phyloP scores from a whole-genome alignment of 2,797 vertebrate genomes.

The Cossypha caffra region DNA sequence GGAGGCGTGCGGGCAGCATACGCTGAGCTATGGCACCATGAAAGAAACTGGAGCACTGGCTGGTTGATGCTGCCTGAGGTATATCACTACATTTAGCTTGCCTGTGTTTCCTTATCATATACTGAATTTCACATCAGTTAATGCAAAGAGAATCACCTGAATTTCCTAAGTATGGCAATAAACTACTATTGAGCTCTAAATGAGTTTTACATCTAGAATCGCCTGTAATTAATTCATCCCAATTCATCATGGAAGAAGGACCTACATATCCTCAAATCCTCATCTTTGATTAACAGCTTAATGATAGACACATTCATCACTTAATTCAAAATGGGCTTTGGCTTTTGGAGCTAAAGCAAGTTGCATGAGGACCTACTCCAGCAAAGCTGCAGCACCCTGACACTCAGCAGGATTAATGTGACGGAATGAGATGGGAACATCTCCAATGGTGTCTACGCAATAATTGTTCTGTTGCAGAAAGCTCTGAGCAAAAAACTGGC shows the following conservation, averaged over 20 bases:
- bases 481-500: not conserved
- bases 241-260: not conserved
- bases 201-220: not conserved
- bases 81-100: not conserved
- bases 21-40: fast-evolving
- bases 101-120: not conserved
- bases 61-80: not conserved
- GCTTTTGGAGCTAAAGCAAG: not conserved
- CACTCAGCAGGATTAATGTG: not conserved
- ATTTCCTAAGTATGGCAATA: not conserved
- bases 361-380: not conserved
- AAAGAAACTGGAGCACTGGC: not conserved
- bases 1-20: fast-evolving
- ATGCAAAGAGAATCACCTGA: not conserved
- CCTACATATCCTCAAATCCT: not conserved
- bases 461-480: not conserved
- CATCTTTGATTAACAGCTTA: not conserved
- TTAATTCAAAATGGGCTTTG: not conserved
- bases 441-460: not conserved
- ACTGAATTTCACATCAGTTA: not conserved
- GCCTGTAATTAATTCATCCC: not conserved
- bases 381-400: not conserved
- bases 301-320: not conserved
- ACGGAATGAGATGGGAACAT: not conserved
- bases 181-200: not conserved